Conservation (phyloP, 2,888 invertebrate species). For the Dendrolimus pini region DNA sequence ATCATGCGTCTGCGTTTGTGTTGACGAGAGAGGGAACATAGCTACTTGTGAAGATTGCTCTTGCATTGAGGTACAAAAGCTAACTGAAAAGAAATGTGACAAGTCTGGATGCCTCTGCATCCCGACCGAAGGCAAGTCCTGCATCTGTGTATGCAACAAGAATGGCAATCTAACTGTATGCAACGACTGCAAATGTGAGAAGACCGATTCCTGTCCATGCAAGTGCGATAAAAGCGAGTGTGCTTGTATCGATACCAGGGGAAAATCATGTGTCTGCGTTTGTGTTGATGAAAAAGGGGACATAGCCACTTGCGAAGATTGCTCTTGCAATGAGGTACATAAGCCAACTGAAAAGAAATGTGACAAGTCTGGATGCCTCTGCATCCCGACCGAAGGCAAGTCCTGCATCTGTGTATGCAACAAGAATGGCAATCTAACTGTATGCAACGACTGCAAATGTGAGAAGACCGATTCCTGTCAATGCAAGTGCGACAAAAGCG, state of each 20-base stretch:
- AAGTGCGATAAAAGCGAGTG: slow-evolving; percentile 5
- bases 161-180: slow-evolving; percentile 17
- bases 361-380: slow-evolving; percentile 11
- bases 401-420: slow-evolving; percentile 17
- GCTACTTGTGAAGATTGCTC: slow-evolving; percentile 8
- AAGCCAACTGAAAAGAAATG: slow-evolving; percentile 6
- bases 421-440: slow-evolving; percentile 11
- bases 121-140: slow-evolving; percentile 13
- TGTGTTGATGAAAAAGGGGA: too few species aligned
- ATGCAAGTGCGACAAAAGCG: slow-evolving; percentile 3
- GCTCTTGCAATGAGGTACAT: not conserved
- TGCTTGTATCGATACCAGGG: slow-evolving; percentile 1
- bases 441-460: slow-evolving; percentile 21
- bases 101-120: slow-evolving; percentile 15
- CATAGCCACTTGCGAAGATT: not conserved
- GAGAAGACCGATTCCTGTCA: slow-evolving; percentile 3
- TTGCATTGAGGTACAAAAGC: not conserved
- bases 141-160: slow-evolving; percentile 16
- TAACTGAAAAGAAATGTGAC: slow-evolving; percentile 6
- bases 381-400: slow-evolving; percentile 16
- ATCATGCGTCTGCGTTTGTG: slow-evolving; percentile 15
- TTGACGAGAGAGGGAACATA: slow-evolving; percentile 10
- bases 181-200: slow-evolving; percentile 16
- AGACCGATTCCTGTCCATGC: slow-evolving; percentile 3
- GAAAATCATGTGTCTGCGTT: too few species aligned